Evolutionary conservation across 2,113 vertebrate genomes (phyloP).

Genomic region (Heliornis fulica): DNA sequence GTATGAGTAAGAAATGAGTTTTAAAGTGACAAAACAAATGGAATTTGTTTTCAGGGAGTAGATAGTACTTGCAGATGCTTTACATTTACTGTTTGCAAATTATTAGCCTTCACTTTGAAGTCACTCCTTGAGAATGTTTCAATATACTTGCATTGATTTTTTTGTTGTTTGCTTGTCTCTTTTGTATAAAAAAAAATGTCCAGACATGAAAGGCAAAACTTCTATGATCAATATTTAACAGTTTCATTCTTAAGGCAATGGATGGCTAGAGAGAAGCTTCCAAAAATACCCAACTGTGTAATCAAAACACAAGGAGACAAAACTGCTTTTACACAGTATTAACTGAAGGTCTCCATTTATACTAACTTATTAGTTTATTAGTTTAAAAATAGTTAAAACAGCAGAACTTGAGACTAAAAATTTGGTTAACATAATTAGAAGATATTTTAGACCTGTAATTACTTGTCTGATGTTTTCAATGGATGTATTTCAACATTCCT

Average conservation of each 20-base stretch:
- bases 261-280: not conserved
- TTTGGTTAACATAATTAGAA: not conserved
- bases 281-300: not conserved
- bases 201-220: not conserved
- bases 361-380: not conserved
- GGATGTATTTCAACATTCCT: not conserved
- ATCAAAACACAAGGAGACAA: not conserved
- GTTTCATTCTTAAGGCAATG: not conserved
- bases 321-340: not conserved
- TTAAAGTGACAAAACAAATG: accelerated
- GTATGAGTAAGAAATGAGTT: not conserved
- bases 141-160: not conserved
- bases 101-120: not conserved
- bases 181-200: not conserved
- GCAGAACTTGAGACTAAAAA: not conserved
- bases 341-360: not conserved
- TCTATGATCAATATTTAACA: not conserved
- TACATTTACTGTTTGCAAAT: not conserved
- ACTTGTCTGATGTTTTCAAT: not conserved
- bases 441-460: not conserved
- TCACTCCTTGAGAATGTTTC: not conserved
- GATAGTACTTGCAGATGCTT: not conserved
- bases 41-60: not conserved
- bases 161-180: not conserved
- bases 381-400: not conserved